Evolutionary conservation across 53 echinoderm and acorn worm species (phyloP), one percentile per base, ranked within the genome.

Genomic region (Crossaster papposus): DNA sequence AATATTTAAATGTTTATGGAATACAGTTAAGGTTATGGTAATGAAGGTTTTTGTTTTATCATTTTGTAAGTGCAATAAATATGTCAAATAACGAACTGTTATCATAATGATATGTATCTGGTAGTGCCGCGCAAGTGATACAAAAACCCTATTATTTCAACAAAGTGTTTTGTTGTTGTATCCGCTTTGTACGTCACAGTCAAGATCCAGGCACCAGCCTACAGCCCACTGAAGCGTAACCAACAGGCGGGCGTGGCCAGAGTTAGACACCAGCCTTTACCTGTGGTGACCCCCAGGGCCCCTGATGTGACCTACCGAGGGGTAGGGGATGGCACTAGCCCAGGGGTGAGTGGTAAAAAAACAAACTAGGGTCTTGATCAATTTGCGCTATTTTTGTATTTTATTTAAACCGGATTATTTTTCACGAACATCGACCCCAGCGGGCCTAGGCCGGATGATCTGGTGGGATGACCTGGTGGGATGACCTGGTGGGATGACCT

Each of bases 231-330:
- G 83, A 99, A 99, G 91, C 80, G 94, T 22, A 90, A 88, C 37
- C 36, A 70, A 17, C 93, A 90, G 37, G 87, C 94, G 9, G 95
- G 92, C 12, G 90, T 90, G 65, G 92, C 89, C 28, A 93, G 94
- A 65, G 95, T 93, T 1, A 75, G 99, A 44, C 90, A 92, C 35
- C 99, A 99, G 79, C 99, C 98, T 22, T 79, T 99, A 38, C 94
- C 98, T 38, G 98, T 97, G 22, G 93, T 94, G 1, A 94, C 98
- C 81, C 98, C 98, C 24, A 94, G 91, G 75, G 98, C 96, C 26
- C 98, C 98, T 20, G 98, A 97, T 90, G 98, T 97, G 29, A 94
- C 96, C n/a, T 92, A 93, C 36, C 83, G 96, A 81, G 89, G 93
- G 51, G 80, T 80, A 54, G 97, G 91, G 10, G 96, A 90, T 70